Evolutionary conservation across 1,140 invertebrate genomes (phyloP), one percentile per base, ranked within the genome.

Genomic region (Papilio dardanus): DNA sequence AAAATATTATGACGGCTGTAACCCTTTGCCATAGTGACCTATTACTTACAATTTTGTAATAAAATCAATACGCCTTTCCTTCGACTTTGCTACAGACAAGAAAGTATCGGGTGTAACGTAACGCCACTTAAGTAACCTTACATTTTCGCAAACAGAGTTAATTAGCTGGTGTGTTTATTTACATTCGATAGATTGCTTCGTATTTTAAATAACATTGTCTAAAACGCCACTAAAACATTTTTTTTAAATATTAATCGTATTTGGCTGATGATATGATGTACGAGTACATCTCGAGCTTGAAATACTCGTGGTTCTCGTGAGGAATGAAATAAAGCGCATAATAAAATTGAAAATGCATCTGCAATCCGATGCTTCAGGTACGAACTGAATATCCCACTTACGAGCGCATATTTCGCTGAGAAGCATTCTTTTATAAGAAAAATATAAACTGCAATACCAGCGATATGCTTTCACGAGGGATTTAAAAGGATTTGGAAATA

Each of bases 271-370:
- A n/a, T n/a, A n/a, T n/a, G n/a, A n/a, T 46, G 6, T 16, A 46
- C 12, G 12, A 16, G 14, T 46, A n/a, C 0, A 6, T 42, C n/a
- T 19, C 5, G 16, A 46, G n/a, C 42, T n/a, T 19, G 4, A 19
- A 46, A n/a, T 46, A 46, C 14, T 37, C 3, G 35, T 5, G n/a
- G 16, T n/a, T 19, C 16, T 46, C 19, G 16, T 16, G 16, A 46
- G 6, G 16, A 46, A 19, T 19, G 5, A 16, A 7, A 8, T 54
- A 24, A 24, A 54, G 19, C 19, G 21, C 19, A 7, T 7, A 54
- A 24, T 54, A 54, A 54, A 54, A 50, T 50, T 8, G 46, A 21
- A 50, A 50, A 54, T 54, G 50, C 50, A 54, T 54, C 50, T 24
- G 21, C 21, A 10, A 54, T 28, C 8, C 46, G 46, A 50, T n/a